Percentiles rank a stretch among this genome's conserved stretches.
Evolutionary conservation across 2,888 invertebrate species (phyloP).

Genomic region (Eledona agricola): DNA sequence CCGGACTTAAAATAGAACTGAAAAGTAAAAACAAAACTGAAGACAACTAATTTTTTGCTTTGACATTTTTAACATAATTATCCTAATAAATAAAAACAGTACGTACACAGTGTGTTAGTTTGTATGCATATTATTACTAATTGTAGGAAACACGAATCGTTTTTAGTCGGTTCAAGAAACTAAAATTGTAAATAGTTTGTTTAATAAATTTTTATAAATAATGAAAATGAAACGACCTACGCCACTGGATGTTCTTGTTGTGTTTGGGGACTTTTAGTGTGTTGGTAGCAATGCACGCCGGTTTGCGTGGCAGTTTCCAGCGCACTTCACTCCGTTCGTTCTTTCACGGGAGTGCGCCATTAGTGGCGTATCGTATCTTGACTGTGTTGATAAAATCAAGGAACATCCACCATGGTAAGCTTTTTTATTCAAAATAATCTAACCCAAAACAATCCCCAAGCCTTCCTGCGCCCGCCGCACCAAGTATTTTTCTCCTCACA

Average conservation of each 20-base stretch:
- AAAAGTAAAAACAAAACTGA: slow-evolving; percentile 17
- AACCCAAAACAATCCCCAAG: slow-evolving; percentile 11
- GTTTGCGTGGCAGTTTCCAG: slow-evolving; percentile 41
- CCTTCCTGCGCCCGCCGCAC: slow-evolving; percentile 2
- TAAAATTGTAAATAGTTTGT: no score
- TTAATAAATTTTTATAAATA: no score
- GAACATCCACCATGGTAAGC: slow-evolving; percentile 87
- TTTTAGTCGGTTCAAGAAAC: no score
- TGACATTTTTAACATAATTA: no score
- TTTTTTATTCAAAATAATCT: slow-evolving; percentile 39
- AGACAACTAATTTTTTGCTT: no score
- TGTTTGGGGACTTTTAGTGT: slow-evolving; percentile 12
- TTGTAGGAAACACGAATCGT: no score
- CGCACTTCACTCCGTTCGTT: slow-evolving; percentile 48
- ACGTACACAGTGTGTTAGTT: no score
- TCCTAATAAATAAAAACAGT: no score
- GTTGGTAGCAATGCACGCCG: slow-evolving; percentile 16
- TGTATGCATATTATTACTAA: no score
- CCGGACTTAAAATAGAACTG: slow-evolving; percentile 18
- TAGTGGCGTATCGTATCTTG: slow-evolving; percentile 84
- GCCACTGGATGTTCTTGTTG: not conserved
- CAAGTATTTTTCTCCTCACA: slow-evolving; percentile 31
- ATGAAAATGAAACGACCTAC: no score
- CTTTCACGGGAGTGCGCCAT: slow-evolving; percentile 90
- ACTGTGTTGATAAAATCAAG: slow-evolving; percentile 77